phyloP scores from a whole-genome alignment of 2,888 invertebrate genomes.

The Lasiommata megera region DNA sequence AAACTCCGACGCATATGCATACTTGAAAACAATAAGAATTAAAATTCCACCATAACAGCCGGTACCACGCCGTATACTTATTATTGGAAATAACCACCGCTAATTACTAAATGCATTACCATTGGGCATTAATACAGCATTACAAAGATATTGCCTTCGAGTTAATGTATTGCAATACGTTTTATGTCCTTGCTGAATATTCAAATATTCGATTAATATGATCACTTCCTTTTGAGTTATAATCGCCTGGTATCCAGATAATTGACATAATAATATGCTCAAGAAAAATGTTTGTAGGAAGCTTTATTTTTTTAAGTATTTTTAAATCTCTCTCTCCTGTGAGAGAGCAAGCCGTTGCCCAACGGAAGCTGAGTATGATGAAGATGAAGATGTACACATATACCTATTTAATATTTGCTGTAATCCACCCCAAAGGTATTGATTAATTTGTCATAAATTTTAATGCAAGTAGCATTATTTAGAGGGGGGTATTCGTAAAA shows the following conservation, averaged over 20 bases:
- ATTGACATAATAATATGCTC: neutral
- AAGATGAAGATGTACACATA: no score
- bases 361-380: no score
- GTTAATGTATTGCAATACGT: slow-evolving; percentile 14
- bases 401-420: no score
- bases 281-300: no score
- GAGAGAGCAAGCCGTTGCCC: no score
- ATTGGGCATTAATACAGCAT: slow-evolving; percentile 16
- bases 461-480: no score
- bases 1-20: neutral
- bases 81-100: slow-evolving; percentile 8
- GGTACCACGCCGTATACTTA: neutral
- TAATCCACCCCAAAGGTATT: no score
- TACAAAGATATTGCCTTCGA: slow-evolving; percentile 15
- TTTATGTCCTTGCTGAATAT: slow-evolving; percentile 14
- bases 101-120: slow-evolving; percentile 16
- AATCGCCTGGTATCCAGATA: slow-evolving; percentile 4
- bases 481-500: no score
- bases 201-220: slow-evolving; percentile 7
- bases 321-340: no score
- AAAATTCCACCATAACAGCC: neutral
- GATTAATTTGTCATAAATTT: no score
- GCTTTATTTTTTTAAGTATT: no score
- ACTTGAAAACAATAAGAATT: neutral
- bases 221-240: slow-evolving; percentile 14